Conservation (phyloP, 2,888 invertebrate species). For the Pammene aurita region DNA sequence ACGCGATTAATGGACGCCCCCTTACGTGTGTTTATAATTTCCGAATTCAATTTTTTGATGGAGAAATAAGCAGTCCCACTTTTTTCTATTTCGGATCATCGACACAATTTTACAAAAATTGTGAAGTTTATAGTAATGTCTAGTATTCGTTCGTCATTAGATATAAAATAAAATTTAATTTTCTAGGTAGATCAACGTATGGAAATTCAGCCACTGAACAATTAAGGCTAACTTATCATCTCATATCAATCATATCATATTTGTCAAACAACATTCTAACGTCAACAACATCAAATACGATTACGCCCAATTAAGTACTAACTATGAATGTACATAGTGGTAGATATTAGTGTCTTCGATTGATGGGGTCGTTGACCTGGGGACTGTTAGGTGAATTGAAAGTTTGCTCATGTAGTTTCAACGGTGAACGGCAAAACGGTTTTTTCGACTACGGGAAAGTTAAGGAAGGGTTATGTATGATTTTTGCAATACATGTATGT, state of each 20-base stretch:
- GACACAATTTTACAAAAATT: too few species aligned
- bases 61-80: too few species aligned
- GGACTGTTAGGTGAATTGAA: constrained; percentile 30
- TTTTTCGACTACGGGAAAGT: too few species aligned
- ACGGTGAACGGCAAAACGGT: neutral
- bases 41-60: too few species aligned
- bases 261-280: constrained; percentile 22
- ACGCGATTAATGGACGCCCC: too few species aligned
- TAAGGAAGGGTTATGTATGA: too few species aligned
- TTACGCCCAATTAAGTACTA: constrained; percentile 32
- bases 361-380: constrained; percentile 34
- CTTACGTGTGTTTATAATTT: too few species aligned
- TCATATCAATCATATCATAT: neutral
- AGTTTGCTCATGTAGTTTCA: constrained; percentile 5
- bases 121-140: too few species aligned
- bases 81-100: too few species aligned
- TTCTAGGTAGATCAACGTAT: neutral
- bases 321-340: constrained; percentile 18
- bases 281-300: constrained; percentile 5
- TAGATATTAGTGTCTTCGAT: constrained; percentile 23
- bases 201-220: neutral
- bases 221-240: constrained; percentile 12
- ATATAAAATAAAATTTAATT: neutral
- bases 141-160: too few species aligned
- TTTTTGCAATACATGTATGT: too few species aligned